phyloP scores from a whole-genome alignment of 1,140 invertebrate genomes.

The Periplaneta americana region DNA sequence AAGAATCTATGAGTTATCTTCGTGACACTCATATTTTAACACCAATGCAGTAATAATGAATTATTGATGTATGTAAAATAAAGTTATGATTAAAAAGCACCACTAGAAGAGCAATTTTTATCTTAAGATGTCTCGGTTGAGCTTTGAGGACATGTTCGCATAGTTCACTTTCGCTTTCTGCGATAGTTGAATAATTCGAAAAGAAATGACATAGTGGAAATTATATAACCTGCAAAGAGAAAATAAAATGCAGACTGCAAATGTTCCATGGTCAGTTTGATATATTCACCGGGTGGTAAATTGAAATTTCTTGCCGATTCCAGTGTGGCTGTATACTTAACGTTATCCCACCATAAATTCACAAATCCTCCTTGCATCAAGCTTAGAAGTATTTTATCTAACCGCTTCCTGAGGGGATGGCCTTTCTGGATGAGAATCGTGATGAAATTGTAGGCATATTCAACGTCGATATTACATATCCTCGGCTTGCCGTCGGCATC shows the following conservation, averaged over 20 bases:
- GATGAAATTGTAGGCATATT: not conserved
- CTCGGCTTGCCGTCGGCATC: not conserved
- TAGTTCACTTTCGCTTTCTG: too few relatives aligned
- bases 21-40: too few relatives aligned
- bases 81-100: too few relatives aligned
- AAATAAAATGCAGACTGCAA: not conserved
- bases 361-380: not conserved
- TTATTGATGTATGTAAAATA: too few relatives aligned
- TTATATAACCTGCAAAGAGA: not conserved
- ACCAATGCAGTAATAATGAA: too few relatives aligned
- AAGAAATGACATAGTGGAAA: not conserved
- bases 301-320: not conserved
- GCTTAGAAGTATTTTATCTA: not conserved
- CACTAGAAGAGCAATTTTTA: too few relatives aligned
- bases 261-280: not conserved
- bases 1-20: too few relatives aligned
- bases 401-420: not conserved
- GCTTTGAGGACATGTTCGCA: too few relatives aligned
- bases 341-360: not conserved
- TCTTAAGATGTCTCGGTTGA: too few relatives aligned
- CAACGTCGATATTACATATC: not conserved
- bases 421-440: not conserved
- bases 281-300: not conserved
- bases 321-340: not conserved
- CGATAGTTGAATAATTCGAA: too few relatives aligned